Base-by-base conservation (phyloP, 2,888 invertebrate species). In the Macaria liturata region DNA sequence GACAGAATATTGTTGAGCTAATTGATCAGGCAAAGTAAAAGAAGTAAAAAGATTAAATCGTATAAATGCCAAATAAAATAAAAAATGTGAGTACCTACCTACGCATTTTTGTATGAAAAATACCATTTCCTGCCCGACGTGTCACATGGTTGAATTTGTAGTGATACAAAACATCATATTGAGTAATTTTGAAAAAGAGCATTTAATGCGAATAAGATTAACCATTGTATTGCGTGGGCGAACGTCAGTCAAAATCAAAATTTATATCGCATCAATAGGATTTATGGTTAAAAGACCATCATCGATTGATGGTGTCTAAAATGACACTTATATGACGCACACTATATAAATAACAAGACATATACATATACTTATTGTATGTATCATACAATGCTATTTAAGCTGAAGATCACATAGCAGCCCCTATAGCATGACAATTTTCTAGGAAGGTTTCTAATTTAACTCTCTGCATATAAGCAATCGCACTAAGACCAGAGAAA, bases 171-270 rank as follows among this genome's bases (percentile, higher is more conserved):
- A 82, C 71, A 79, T 79, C 78, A 42, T 31, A 52, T 39, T 37
- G n/a, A 9, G 9, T 47, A 32, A 69, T 68, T 64, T 63, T 66
- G 73, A 81, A 89, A 90, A 90, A 86, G 88, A 83, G 76, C 88
- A 88, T 89, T 86, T 84, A 84, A 84, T 81, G 82, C 77, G 51
- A 50, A 9, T 44, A 39, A 75, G 83, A 86, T 86, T 87, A 82
- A 65, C 70, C 66, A 85, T 88, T 88, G 86, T 89, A 84, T 76
- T 78, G 85, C 88, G 85, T 78, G 78, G 86, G 83, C 74, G 82
- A 77, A 83, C 74, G 87, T 90, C 90, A 89, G 76, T 88, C 89
- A 87, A 84, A 82, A 80, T 77, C 56, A 61, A 52, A 61, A 54
- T 62, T 69, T 5, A 44, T 43, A 51, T 44, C 34, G 73, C 73